These are phyloP conservation scores for Trialeurodes vaporariorum DNA, from an alignment of 1,140 invertebrate genomes.

Conservation along the genomic window DNA sequence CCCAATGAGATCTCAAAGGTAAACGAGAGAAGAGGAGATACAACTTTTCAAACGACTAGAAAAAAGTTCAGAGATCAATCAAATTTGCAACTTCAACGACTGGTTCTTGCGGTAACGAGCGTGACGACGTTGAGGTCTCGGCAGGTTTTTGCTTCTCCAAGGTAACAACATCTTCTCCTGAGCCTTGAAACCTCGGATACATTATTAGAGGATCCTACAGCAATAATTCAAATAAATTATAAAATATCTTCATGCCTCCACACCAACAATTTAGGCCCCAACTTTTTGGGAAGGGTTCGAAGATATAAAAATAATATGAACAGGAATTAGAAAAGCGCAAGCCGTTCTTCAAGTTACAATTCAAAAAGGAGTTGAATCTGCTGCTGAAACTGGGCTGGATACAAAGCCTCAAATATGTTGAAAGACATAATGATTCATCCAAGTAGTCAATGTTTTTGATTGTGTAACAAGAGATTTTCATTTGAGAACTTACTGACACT, in stretches of 20 bases:
- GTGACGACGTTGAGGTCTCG: background rate
- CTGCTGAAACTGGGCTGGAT: background rate
- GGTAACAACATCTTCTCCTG: background rate
- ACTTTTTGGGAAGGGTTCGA: background rate
- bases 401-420: no score
- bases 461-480: no score
- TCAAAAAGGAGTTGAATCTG: background rate
- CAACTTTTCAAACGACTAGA: no score
- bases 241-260: no score
- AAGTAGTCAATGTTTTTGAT: no score
- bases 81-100: background rate
- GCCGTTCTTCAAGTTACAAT: no score
- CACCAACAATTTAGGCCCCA: no score
- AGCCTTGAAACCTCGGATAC: slow-evolving; percentile 47
- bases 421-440: no score
- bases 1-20: no score
- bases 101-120: background rate
- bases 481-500: no score
- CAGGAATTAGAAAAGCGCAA: background rate
- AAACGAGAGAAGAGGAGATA: no score
- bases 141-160: background rate
- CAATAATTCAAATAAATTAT: slow-evolving; percentile 12
- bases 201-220: slow-evolving; percentile 46
- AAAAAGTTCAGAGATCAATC: background rate
- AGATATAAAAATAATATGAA: background rate